Evolutionary conservation across 2,888 invertebrate genomes (phyloP).

Genomic region (Drosophila affinis): DNA sequence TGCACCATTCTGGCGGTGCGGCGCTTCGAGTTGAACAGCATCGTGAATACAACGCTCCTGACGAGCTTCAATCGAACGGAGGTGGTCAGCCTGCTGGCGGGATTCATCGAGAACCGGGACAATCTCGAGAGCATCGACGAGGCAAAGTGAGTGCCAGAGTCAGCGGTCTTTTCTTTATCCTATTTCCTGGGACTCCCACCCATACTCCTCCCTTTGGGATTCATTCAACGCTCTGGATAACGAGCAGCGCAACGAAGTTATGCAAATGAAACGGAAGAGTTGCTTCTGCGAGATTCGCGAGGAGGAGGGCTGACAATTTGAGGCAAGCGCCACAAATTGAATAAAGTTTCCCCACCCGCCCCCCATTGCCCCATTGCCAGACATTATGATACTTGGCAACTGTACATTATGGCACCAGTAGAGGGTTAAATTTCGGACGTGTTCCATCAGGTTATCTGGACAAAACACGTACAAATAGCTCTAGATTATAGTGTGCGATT

Average conservation of each 20-base stretch:
- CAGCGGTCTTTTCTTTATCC: background rate
- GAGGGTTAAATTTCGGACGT: too few relatives aligned
- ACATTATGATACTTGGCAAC: background rate
- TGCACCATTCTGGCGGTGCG: conserved; percentile 82
- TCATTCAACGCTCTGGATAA: too few relatives aligned
- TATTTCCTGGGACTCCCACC: background rate
- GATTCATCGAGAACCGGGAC: conserved; percentile 81
- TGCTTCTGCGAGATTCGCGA: too few relatives aligned
- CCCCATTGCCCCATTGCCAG: too few relatives aligned
- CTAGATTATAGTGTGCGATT: too few relatives aligned
- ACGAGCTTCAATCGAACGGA: conserved; percentile 81
- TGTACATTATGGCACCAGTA: background rate
- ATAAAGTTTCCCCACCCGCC: background rate
- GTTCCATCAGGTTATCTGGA: too few relatives aligned
- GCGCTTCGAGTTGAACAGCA: conserved; percentile 79
- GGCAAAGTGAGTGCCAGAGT: conserved; percentile 81
- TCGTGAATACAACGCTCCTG: conserved; percentile 78
- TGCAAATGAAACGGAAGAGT: conserved; percentile 2
- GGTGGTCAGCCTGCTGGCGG: conserved; percentile 79
- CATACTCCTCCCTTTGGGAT: too few relatives aligned
- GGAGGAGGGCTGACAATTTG: background rate
- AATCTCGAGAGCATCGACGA: conserved; percentile 78
- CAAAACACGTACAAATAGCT: too few relatives aligned
- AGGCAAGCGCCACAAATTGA: conserved; percentile 2
- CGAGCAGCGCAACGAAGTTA: background rate